These are phyloP conservation scores for Psylliodes chrysocephalus DNA, from an alignment of 2,888 invertebrate genomes.

Conservation along the genomic window DNA sequence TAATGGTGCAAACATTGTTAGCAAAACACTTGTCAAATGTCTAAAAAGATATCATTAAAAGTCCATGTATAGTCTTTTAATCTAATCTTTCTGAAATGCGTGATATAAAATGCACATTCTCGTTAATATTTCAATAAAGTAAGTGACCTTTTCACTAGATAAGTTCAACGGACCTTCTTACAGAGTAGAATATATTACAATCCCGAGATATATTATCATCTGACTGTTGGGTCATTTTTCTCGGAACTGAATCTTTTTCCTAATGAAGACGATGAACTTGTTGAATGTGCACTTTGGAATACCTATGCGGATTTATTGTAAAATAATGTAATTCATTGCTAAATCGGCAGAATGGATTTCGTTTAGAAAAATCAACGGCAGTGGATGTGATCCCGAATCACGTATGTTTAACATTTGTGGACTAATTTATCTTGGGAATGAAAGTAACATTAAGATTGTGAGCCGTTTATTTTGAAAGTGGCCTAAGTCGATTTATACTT, in stretches of 20 bases:
- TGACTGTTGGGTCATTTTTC: neutral
- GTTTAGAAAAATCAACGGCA: neutral
- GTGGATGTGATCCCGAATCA: neutral
- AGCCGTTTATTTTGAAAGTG: no score
- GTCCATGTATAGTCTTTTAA: no score
- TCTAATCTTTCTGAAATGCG: no score
- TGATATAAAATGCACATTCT: no score
- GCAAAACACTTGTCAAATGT: no score
- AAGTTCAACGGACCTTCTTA: neutral
- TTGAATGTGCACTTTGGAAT: conserved; percentile 26
- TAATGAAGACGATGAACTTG: conserved; percentile 28
- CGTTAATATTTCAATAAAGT: neutral
- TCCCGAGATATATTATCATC: neutral
- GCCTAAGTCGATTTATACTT: no score
- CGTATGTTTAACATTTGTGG: no score
- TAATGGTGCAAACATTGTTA: no score
- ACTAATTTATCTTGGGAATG: no score
- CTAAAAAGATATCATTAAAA: no score
- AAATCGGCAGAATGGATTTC: neutral
- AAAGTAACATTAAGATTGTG: no score
- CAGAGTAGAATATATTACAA: neutral
- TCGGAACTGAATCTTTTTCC: conserved; percentile 8
- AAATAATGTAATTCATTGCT: conserved; percentile 16
- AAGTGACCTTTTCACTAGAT: neutral
- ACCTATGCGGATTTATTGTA: conserved; percentile 33